These are phyloP conservation scores for Eumeta japonica DNA, from an alignment of 1,140 invertebrate species.

Conservation along the genomic window DNA sequence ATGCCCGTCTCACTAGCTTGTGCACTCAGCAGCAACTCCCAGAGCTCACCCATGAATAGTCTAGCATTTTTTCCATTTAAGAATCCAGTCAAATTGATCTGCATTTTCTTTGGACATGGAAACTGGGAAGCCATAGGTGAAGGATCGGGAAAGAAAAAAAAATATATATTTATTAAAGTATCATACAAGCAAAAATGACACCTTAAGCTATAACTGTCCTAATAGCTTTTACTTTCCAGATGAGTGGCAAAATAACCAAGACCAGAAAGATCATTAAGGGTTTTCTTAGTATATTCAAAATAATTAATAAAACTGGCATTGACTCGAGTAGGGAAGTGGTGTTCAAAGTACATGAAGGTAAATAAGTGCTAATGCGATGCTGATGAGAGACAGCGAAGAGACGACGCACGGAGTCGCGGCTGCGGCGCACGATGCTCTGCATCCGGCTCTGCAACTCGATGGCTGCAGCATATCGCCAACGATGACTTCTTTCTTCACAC, in stretches of 20 bases:
- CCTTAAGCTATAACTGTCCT: no score
- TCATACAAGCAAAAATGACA: no score
- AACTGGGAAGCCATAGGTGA: slow-evolving; percentile 60
- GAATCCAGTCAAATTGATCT: slow-evolving; percentile 99
- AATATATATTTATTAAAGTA: slow-evolving; percentile 20
- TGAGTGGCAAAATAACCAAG: no score
- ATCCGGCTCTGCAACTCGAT: slow-evolving; percentile 13
- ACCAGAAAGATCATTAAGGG: no score
- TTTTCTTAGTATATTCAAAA: no score
- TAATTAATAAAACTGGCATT: slow-evolving; percentile 33
- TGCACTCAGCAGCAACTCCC: slow-evolving; percentile 92
- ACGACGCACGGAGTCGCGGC: slow-evolving; percentile 8
- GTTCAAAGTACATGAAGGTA: slow-evolving; percentile 15
- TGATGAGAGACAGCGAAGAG: slow-evolving; percentile 10
- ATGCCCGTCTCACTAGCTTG: slow-evolving; percentile 94
- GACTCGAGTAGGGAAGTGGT: slow-evolving; percentile 46
- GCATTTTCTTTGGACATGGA: slow-evolving; percentile 98
- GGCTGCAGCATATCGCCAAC: slow-evolving; percentile 6
- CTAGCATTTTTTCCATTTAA: slow-evolving; percentile 97
- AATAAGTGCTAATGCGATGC: slow-evolving; percentile 8
- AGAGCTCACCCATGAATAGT: slow-evolving; percentile 95
- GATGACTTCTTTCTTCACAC: slow-evolving; percentile 33
- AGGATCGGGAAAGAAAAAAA: slow-evolving; percentile 51
- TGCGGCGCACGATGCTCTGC: slow-evolving; percentile 12
- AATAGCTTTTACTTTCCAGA: no score